phyloP scores from a whole-genome alignment of 1,140 invertebrate genomes.

The Drosophila micromelanica region DNA sequence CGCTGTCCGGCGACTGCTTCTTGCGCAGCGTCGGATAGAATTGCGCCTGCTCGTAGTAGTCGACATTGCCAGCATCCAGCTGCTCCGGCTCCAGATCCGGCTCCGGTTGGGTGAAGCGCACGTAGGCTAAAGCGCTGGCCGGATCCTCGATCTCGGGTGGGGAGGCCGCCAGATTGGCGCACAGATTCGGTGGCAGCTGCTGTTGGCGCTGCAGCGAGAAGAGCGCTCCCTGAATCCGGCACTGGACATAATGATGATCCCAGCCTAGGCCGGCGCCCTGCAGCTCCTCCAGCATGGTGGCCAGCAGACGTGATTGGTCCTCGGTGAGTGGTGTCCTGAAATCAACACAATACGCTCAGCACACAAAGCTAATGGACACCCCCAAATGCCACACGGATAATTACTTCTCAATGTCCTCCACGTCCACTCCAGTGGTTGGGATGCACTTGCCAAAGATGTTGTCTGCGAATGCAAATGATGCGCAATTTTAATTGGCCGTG shows the following conservation, averaged over 20 bases:
- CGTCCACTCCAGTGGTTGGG: slow-evolving; percentile 86
- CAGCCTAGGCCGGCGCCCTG: slow-evolving; percentile 83
- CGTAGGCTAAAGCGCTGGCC: slow-evolving; percentile 88
- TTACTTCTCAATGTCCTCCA: slow-evolving; percentile 87
- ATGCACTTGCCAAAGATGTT: slow-evolving; percentile 93
- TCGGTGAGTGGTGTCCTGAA: slow-evolving; percentile 77
- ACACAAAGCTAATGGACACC: background rate
- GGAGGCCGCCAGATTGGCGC: slow-evolving; percentile 71
- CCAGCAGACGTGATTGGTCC: slow-evolving; percentile 78
- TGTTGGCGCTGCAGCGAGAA: slow-evolving; percentile 74
- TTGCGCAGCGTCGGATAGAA: slow-evolving; percentile 85
- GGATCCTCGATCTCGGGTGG: slow-evolving; percentile 86
- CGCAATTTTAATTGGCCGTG: slow-evolving; percentile 60
- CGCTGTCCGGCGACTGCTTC: slow-evolving; percentile 51
- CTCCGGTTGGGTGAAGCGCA: slow-evolving; percentile 90
- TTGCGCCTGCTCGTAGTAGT: slow-evolving; percentile 86
- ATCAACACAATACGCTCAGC: background rate
- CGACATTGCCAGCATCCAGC: slow-evolving; percentile 88
- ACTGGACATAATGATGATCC: slow-evolving; percentile 84
- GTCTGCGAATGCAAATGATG: slow-evolving; percentile 86
- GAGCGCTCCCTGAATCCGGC: slow-evolving; percentile 78
- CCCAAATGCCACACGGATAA: slow-evolving; percentile 6
- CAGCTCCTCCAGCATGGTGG: slow-evolving; percentile 83
- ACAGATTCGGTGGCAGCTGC: slow-evolving; percentile 78
- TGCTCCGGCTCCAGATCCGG: slow-evolving; percentile 86